Conservation (phyloP, 2,888 invertebrate genomes). For the Urechis unicinctus region DNA sequence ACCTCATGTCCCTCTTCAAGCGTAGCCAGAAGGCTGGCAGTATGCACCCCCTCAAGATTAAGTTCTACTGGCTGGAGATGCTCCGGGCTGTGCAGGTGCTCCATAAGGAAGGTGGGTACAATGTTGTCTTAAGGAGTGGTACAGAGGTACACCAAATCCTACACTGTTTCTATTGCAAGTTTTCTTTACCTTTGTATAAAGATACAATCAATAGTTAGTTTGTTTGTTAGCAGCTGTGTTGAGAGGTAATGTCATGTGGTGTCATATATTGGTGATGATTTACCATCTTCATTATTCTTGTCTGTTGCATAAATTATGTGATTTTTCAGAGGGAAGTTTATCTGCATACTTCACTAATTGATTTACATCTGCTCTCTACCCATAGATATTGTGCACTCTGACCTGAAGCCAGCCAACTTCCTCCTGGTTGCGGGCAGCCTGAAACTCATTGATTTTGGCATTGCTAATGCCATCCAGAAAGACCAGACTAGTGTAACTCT, state of each 20-base stretch:
- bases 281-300: too few relatives aligned
- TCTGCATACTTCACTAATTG: background rate
- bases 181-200: too few relatives aligned
- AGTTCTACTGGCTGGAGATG: slow-evolving; percentile 92
- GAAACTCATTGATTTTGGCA: slow-evolving; percentile 94
- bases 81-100: slow-evolving; percentile 82
- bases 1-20: slow-evolving; percentile 66
- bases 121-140: too few relatives aligned
- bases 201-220: too few relatives aligned
- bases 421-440: slow-evolving; percentile 75
- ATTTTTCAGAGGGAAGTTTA: too few relatives aligned
- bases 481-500: slow-evolving; percentile 86
- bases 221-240: too few relatives aligned
- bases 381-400: slow-evolving; percentile 90
- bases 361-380: too few relatives aligned
- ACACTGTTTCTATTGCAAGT: too few relatives aligned
- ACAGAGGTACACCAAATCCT: too few relatives aligned
- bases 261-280: too few relatives aligned
- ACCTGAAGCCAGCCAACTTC: slow-evolving; percentile 95
- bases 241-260: too few relatives aligned
- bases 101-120: slow-evolving; percentile 71
- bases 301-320: too few relatives aligned
- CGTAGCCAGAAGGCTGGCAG: slow-evolving; percentile 26
- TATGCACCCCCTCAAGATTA: slow-evolving; percentile 66
- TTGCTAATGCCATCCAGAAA: slow-evolving; percentile 77